Base-by-base conservation (phyloP, 2,113 vertebrate genomes). In the Vidua chalybeata region DNA sequence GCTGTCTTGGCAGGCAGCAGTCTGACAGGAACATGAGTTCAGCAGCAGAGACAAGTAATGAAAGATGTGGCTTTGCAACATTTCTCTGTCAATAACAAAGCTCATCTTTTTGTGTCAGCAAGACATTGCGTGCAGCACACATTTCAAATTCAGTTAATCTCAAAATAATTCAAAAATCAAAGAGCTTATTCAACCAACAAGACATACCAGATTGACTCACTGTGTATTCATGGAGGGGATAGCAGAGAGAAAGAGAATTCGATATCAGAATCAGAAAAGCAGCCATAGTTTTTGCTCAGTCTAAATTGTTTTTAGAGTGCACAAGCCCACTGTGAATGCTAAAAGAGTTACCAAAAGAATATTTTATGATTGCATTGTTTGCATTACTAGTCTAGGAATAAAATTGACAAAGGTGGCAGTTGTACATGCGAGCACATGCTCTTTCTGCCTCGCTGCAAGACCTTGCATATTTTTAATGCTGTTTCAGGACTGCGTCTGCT, bases 101-200 rank as follows among this genome's bases (percentile, higher is more conserved):
- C 96, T 96, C 97, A 98, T 98, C 91, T 96, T 95, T 98, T 97
- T 97, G 93, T 96, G 94, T 87, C 96, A 97, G 97, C 97, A 97
- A 97, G 97, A 94, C 96, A 89, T 94, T 96, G 96, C 96, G 97
- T 87, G 96, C 96, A 97, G 96, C 93, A 81, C 97, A 96, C 96
- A 97, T 98, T 98, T 98, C 97, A 97, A 97, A 98, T 98, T 97
- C 97, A 97, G 96, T 97, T 98, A 98, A 98, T 98, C 97, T 98
- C 94, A 97, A 95, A 97, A 98, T 98, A 98, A 98, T 98, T 98
- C 97, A 97, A 96, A 98, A 98, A 98, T 98, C 98, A 98, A 98
- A 98, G 97, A 96, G 96, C 87, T 98, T 98, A 97, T 98, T 98
- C 98, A 98, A 97, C 94, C 97, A 97, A 97, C 97, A 98, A 97